These are phyloP conservation scores for Pelecanus crispus DNA, from an alignment of 2,113 vertebrate species.

Conservation along the genomic window DNA sequence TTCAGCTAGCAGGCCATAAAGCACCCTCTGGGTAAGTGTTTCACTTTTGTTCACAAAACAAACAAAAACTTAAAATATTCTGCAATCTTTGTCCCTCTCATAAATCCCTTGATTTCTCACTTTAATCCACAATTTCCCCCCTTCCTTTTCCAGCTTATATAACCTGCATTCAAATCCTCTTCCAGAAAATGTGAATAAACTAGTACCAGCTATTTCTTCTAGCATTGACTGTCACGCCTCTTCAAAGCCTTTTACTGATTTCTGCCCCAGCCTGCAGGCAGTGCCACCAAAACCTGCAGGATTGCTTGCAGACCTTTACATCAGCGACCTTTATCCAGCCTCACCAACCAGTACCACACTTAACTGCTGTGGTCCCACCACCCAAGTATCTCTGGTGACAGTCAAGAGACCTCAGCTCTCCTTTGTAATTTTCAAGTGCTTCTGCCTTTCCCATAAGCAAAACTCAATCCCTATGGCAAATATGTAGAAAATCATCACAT, in stretches of 20 bases:
- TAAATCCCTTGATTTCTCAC: not conserved
- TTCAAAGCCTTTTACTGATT: not conserved
- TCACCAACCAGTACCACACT: not conserved
- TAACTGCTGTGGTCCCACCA: not conserved
- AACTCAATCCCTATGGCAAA: not conserved
- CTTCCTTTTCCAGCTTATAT: not conserved
- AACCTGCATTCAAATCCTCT: not conserved
- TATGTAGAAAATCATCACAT: not conserved
- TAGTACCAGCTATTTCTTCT: not conserved
- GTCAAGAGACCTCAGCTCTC: not conserved
- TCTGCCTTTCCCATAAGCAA: not conserved
- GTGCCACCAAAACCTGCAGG: not conserved
- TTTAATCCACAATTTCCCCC: not conserved
- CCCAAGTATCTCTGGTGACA: not conserved
- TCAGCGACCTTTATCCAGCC: not conserved
- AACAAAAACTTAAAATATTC: not conserved
- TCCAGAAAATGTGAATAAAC: not conserved
- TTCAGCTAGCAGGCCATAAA: not conserved
- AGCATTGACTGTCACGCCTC: rapidly evolving
- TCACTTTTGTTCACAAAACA: not conserved
- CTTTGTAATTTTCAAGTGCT: not conserved
- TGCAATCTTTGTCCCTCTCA: not conserved
- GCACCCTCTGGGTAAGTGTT: not conserved
- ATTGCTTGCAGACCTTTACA: not conserved
- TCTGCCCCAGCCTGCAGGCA: not conserved